Evolutionary conservation across 1,140 invertebrate species (phyloP).

Genomic region (Drosophila auraria): DNA sequence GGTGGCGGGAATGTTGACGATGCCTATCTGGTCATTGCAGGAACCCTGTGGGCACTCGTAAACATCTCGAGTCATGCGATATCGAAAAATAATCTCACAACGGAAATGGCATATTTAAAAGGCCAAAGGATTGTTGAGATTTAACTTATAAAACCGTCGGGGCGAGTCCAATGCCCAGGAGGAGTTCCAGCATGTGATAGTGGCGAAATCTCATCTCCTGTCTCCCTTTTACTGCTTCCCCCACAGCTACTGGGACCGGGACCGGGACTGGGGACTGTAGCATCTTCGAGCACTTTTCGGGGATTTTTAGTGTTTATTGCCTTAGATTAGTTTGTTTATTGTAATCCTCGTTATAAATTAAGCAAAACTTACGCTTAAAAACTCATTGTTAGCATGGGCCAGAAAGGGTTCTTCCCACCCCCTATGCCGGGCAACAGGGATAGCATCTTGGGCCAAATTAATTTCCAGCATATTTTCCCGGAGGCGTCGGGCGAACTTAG

Average conservation of each 20-base stretch:
- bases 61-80: constrained; percentile 78
- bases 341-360: constrained; percentile 83
- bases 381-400: constrained; percentile 49
- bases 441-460: constrained; percentile 56
- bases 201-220: constrained; percentile 41
- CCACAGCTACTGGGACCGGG: constrained; percentile 10
- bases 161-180: constrained; percentile 34
- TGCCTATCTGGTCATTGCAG: constrained; percentile 69
- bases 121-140: constrained; percentile 77
- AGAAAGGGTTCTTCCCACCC: constrained; percentile 55
- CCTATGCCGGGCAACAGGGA: background rate
- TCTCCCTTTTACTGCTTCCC: background rate
- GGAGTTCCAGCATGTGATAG: constrained; percentile 22
- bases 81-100: constrained; percentile 81
- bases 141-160: constrained; percentile 72
- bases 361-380: constrained; percentile 77
- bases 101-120: constrained; percentile 83
- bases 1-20: constrained; percentile 24
- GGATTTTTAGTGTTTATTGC: constrained; percentile 84
- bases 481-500: constrained; percentile 70
- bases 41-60: constrained; percentile 66
- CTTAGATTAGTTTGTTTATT: constrained; percentile 83
- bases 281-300: constrained; percentile 64
- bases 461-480: constrained; percentile 74
- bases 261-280: constrained; percentile 10